phyloP scores from a whole-genome alignment of 1,140 invertebrate species.

The Pseudoatta argentina region DNA sequence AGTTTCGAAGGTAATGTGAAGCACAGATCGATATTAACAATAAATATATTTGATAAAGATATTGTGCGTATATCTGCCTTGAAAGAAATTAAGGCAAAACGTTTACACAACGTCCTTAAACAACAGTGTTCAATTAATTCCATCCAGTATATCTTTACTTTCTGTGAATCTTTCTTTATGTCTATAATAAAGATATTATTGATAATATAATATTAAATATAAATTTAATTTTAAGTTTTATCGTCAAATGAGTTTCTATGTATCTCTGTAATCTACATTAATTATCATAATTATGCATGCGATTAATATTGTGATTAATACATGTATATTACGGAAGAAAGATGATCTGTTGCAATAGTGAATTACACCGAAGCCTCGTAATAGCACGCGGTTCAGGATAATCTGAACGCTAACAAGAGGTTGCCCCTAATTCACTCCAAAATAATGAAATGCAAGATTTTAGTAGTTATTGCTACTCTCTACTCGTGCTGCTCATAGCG shows the following conservation, averaged over 20 bases:
- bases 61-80: not conserved
- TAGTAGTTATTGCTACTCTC: too few species aligned
- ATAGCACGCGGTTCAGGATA: too few species aligned
- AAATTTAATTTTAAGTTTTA: conserved; percentile 20
- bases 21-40: conserved; percentile 15
- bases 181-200: not conserved
- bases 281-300: not conserved
- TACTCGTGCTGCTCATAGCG: too few species aligned
- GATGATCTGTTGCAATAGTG: not conserved
- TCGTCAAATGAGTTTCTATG: not conserved
- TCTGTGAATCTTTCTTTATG: not conserved
- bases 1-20: conserved; percentile 21
- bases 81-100: conserved; percentile 10
- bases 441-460: too few species aligned
- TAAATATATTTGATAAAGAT: not conserved
- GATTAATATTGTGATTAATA: conserved; percentile 10
- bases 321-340: not conserved
- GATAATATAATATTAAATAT: not conserved
- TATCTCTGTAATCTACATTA: not conserved
- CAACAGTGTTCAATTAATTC: not conserved
- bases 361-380: not conserved
- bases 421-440: too few species aligned
- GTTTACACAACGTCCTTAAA: not conserved
- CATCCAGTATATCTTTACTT: not conserved
- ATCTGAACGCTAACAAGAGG: too few species aligned